Conservation (phyloP, 2,888 invertebrate species). For the Sphinx pinastri region DNA sequence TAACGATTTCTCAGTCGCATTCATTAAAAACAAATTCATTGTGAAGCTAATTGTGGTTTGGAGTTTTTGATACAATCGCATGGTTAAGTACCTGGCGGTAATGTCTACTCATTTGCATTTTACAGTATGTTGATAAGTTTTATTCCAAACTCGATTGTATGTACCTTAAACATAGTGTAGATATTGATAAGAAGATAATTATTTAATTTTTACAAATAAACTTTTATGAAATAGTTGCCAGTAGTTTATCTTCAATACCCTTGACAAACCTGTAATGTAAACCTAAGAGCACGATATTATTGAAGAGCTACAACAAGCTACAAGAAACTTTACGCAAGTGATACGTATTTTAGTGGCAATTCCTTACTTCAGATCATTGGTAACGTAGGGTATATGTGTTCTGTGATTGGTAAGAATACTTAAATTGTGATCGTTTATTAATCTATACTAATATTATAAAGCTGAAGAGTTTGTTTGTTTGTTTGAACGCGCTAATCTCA, state of each 20-base stretch:
- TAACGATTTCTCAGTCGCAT: background rate
- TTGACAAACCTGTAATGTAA: background rate
- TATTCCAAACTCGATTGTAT: conserved; percentile 59
- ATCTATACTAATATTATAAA: no score
- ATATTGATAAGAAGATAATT: conserved; percentile 35
- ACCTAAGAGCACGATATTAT: no score
- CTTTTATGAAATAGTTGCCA: conserved; percentile 38
- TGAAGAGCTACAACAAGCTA: no score
- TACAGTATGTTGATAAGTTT: conserved; percentile 49
- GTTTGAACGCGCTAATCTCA: no score
- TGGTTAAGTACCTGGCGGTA: conserved; percentile 38
- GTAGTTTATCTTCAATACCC: background rate
- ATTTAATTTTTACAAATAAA: conserved; percentile 60
- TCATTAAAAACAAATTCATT: conserved; percentile 1
- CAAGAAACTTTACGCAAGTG: no score
- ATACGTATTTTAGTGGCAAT: no score
- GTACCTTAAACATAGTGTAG: conserved; percentile 46
- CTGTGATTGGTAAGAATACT: no score
- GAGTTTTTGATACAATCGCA: conserved; percentile 14
- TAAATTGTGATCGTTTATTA: no score
- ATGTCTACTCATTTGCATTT: conserved; percentile 53
- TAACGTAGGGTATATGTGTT: no score
- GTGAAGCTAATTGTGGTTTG: conserved; percentile 8
- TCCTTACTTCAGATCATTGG: no score
- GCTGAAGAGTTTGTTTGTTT: no score